Conservation (phyloP, 2,113 vertebrate species). For the Fregata magnificens region DNA sequence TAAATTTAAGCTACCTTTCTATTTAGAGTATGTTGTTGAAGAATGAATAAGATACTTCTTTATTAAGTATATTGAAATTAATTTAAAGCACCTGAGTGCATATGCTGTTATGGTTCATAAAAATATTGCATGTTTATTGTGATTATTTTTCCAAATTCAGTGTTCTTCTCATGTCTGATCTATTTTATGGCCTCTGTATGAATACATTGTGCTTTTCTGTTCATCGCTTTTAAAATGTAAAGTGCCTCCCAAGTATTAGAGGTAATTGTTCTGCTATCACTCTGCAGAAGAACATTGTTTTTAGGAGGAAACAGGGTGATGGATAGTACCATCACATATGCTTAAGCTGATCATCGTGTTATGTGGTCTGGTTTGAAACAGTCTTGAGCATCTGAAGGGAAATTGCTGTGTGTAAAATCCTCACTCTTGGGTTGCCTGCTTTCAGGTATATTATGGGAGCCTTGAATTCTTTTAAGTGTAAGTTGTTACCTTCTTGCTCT, state of each 20-base stretch:
- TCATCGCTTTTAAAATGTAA: background rate
- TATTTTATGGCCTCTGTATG: background rate
- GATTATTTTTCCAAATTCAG: background rate
- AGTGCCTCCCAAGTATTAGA: background rate
- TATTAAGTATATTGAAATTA: background rate
- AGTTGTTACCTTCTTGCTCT: background rate
- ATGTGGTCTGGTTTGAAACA: background rate
- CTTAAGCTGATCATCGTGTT: background rate
- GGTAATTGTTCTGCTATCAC: background rate
- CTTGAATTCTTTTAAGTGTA: background rate
- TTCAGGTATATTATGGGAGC: conserved; percentile 32
- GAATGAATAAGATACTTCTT: no score
- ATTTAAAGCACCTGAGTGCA: background rate
- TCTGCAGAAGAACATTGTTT: background rate
- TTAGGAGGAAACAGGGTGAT: background rate
- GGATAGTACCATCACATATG: background rate
- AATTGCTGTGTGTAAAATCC: background rate
- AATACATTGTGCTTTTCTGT: background rate
- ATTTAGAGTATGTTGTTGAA: background rate
- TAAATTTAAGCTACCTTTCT: background rate
- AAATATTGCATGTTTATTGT: background rate
- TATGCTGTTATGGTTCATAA: background rate
- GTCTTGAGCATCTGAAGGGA: background rate
- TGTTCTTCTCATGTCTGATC: background rate
- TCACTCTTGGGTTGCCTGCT: conserved; percentile 55